Conservation (phyloP, 1,140 invertebrate genomes). For the Scaptodrosophila lebanonensis region DNA sequence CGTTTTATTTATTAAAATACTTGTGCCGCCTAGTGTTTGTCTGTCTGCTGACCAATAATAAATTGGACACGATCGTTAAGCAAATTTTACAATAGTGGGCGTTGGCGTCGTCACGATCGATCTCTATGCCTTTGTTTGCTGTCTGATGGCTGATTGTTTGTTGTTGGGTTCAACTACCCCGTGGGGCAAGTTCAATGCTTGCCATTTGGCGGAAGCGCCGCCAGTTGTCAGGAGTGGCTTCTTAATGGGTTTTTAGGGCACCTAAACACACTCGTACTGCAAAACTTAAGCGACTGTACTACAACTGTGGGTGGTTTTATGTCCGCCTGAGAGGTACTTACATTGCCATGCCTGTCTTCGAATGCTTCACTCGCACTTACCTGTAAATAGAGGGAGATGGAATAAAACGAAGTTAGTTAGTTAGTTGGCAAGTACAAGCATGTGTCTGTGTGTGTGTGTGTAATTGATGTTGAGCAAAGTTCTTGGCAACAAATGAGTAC, state of each 20-base stretch:
- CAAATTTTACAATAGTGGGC: conserved; percentile 34
- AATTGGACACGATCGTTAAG: conserved; percentile 74
- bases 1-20: too few relatives aligned
- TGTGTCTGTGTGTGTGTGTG: too few relatives aligned
- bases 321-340: conserved; percentile 35
- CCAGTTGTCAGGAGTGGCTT: conserved; percentile 62
- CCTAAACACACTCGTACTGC: too few relatives aligned
- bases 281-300: too few relatives aligned
- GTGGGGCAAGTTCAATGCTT: conserved; percentile 61
- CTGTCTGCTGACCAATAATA: conserved; percentile 61
- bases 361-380: conserved; percentile 45
- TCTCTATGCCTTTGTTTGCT: background rate
- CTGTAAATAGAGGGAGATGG: conserved; percentile 38
- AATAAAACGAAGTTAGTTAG: background rate
- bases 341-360: conserved; percentile 45
- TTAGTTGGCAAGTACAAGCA: too few relatives aligned
- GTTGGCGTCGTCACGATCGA: conserved; percentile 4
- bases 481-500: conserved; percentile 12
- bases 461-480: too few relatives aligned
- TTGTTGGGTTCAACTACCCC: conserved; percentile 47
- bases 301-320: conserved; percentile 32
- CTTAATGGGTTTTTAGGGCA: conserved; percentile 26
- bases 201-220: conserved; percentile 56
- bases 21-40: conserved; percentile 25
- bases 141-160: background rate